These are phyloP conservation scores for Tachuris rubrigastra DNA, from an alignment of 2,113 vertebrate species.

Conservation along the genomic window DNA sequence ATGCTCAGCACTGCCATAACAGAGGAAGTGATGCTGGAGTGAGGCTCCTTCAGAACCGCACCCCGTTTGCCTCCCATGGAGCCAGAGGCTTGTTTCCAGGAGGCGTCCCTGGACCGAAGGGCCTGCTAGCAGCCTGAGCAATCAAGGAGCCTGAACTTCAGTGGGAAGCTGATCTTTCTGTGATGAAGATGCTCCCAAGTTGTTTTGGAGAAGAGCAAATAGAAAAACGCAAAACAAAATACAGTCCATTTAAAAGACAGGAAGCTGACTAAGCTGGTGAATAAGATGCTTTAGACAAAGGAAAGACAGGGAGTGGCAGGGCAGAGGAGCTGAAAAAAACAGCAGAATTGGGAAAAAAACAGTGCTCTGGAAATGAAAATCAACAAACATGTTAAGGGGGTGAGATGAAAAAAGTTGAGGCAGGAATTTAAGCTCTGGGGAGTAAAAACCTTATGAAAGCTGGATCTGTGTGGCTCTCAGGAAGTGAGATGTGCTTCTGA, in stretches of 20 bases:
- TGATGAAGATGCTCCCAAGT: not conserved
- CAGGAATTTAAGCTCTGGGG: not conserved
- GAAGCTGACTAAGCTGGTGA: constrained; percentile 13
- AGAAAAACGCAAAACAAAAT: not conserved
- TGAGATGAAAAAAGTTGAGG: not conserved
- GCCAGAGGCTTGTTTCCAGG: not conserved
- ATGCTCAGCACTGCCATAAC: not conserved
- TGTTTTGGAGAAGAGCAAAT: not conserved
- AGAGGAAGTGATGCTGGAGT: constrained; percentile 19
- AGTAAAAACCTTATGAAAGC: not conserved
- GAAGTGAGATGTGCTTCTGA: not conserved
- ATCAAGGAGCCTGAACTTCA: not conserved
- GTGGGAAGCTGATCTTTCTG: not conserved
- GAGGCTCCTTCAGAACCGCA: not conserved
- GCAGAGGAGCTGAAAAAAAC: not conserved
- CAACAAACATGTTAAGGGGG: not conserved
- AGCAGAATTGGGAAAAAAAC: not conserved
- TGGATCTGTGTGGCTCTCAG: not conserved
- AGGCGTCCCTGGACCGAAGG: not conserved
- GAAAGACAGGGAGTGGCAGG: not conserved
- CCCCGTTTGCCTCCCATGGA: rapidly evolving
- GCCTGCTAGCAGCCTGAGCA: not conserved
- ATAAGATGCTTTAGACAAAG: not conserved
- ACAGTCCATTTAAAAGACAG: not conserved
- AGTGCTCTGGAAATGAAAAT: not conserved